Conservation (phyloP, 2,113 vertebrate species). For the Eclectus roratus region DNA sequence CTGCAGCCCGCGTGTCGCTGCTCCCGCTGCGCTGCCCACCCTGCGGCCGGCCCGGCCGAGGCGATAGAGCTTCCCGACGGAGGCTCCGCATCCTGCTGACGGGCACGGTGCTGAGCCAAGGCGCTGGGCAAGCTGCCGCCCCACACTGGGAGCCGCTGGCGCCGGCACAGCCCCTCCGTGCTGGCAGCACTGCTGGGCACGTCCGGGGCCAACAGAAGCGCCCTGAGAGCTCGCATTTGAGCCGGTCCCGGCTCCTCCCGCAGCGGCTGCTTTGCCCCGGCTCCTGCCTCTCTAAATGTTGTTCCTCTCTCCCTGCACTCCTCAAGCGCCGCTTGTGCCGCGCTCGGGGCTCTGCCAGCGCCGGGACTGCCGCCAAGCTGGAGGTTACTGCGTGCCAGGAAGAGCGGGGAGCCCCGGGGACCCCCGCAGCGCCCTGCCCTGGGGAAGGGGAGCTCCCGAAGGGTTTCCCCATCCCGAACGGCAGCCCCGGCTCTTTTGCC, state of each 20-base stretch:
- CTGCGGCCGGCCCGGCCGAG: neutral
- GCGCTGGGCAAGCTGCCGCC: neutral
- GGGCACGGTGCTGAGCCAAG: neutral
- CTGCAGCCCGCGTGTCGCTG: neutral
- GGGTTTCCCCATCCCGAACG: neutral
- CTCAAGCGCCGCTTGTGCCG: neutral
- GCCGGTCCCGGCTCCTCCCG: neutral
- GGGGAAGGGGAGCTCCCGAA: neutral
- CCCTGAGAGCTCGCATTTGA: neutral
- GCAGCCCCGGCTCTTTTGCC: neutral
- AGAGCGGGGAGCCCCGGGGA: neutral
- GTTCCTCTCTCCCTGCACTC: neutral
- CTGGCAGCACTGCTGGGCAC: constrained; percentile 23
- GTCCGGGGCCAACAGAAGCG: neutral
- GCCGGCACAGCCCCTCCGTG: neutral
- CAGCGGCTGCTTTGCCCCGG: neutral
- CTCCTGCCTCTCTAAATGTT: constrained; percentile 18
- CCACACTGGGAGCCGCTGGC: neutral
- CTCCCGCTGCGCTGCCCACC: neutral
- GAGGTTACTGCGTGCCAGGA: neutral
- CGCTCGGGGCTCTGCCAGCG: neutral
- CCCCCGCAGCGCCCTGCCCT: neutral
- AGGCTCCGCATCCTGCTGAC: neutral
- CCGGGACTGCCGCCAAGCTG: neutral
- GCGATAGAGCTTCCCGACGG: neutral